These are phyloP conservation scores for Indicator maculatus DNA, from an alignment of 2,113 vertebrate species.

Conservation along the genomic window DNA sequence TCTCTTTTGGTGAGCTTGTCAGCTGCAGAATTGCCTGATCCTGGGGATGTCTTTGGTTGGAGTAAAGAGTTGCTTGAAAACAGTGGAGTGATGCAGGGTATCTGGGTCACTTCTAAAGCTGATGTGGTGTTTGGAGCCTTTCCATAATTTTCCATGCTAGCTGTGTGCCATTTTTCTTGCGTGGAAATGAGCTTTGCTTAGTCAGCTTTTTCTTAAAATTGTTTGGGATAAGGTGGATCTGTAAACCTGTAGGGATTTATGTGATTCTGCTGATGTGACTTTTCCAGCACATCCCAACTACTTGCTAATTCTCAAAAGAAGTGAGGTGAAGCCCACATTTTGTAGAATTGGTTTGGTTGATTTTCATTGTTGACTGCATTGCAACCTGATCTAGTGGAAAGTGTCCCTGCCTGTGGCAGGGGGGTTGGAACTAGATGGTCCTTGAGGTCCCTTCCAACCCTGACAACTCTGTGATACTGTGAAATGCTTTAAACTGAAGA, in stretches of 20 bases:
- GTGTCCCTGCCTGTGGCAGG: too few species aligned
- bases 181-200: not conserved
- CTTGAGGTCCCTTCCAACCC: too few species aligned
- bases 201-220: not conserved
- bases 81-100: not conserved
- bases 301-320: not conserved
- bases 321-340: not conserved
- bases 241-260: not conserved
- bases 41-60: not conserved
- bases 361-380: not conserved
- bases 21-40: not conserved
- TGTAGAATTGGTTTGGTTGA: not conserved
- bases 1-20: not conserved
- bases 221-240: not conserved
- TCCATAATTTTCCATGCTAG: not conserved
- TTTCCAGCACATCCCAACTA: not conserved
- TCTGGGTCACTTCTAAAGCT: not conserved
- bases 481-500: not conserved
- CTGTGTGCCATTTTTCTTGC: not conserved
- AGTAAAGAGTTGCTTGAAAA: not conserved
- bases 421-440: too few species aligned
- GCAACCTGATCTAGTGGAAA: too few species aligned
- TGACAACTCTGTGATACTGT: too few species aligned
- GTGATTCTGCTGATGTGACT: not conserved
- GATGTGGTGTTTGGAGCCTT: not conserved